phyloP scores from a whole-genome alignment of 2,113 vertebrate genomes.

The Cryptoleucopteryx plumbea region DNA sequence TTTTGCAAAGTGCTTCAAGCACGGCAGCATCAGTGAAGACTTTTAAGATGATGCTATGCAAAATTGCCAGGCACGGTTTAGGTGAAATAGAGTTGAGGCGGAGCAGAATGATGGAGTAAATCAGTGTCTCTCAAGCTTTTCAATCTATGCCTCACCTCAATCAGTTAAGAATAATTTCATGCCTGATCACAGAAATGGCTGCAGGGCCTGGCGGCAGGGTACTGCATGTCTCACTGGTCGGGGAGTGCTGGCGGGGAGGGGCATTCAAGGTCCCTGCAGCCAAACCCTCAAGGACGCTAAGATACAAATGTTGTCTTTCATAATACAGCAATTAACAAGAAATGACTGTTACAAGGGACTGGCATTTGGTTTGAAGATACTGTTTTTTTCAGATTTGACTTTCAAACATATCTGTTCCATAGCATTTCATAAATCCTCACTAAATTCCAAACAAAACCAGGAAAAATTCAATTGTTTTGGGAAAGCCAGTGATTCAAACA shows the following conservation, averaged over 20 bases:
- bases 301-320: not conserved
- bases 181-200: slow-evolving; percentile 42
- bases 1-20: not conserved
- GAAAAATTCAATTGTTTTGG: not conserved
- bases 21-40: not conserved
- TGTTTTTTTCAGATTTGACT: not conserved
- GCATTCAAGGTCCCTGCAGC: not conserved
- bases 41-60: not conserved
- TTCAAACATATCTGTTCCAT: not conserved
- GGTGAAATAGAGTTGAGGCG: not conserved
- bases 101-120: not conserved
- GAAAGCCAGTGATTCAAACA: not conserved
- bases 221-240: not conserved
- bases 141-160: slow-evolving; percentile 5
- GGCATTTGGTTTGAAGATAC: not conserved
- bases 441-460: not conserved
- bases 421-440: not conserved
- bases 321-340: slow-evolving; percentile 4
- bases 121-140: slow-evolving; percentile 9
- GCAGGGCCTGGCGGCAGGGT: not conserved
- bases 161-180: slow-evolving; percentile 42
- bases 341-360: not conserved
- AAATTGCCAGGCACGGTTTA: not conserved
- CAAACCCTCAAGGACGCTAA: slow-evolving; percentile 11
- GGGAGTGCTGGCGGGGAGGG: not conserved